These are phyloP conservation scores for Drosophila diplacantha DNA, from an alignment of 2,888 invertebrate species.

Conservation along the genomic window DNA sequence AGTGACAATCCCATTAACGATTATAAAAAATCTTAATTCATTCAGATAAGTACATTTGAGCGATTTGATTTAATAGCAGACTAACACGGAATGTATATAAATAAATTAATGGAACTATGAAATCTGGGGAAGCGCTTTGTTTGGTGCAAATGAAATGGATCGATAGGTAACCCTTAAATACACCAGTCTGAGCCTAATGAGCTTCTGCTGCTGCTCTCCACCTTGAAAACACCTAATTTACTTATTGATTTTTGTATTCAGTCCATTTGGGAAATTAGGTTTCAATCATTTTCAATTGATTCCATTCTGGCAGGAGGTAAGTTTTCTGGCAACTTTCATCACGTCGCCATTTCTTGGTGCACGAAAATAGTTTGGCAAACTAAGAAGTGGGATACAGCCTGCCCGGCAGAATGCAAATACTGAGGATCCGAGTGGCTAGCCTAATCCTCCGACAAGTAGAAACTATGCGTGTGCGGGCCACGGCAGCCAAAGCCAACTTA, in stretches of 20 bases:
- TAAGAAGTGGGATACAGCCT: constrained; percentile 1
- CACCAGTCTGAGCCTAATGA: constrained; percentile 13
- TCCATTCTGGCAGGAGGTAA: constrained; percentile 15
- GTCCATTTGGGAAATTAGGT: constrained; percentile 34
- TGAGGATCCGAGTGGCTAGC: constrained; percentile 6
- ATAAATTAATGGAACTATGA: constrained; percentile 6
- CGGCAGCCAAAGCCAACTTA: constrained; percentile 33
- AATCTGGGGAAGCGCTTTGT: constrained; percentile 7
- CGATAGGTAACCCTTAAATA: constrained; percentile 26
- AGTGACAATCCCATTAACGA: background rate
- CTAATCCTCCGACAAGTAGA: constrained; percentile 37
- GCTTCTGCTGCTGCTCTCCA: constrained; percentile 7
- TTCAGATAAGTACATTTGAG: background rate
- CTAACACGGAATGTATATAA: constrained; percentile 5
- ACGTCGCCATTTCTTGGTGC: constrained; percentile 5
- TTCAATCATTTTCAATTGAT: constrained; percentile 33
- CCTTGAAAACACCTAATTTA: constrained; percentile 39
- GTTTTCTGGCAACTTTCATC: constrained; percentile 30
- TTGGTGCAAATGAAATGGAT: constrained; percentile 8
- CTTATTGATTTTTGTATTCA: constrained; percentile 53
- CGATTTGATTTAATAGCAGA: constrained; percentile 4
- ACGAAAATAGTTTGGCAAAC: constrained; percentile 20
- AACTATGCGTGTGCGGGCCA: constrained; percentile 34
- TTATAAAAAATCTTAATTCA: background rate
- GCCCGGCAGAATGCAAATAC: constrained; percentile 26